Percentiles rank a stretch among this genome's conserved stretches.
phyloP scores from a whole-genome alignment of 1,140 invertebrate species.

The Tetramorium parvispinum region DNA sequence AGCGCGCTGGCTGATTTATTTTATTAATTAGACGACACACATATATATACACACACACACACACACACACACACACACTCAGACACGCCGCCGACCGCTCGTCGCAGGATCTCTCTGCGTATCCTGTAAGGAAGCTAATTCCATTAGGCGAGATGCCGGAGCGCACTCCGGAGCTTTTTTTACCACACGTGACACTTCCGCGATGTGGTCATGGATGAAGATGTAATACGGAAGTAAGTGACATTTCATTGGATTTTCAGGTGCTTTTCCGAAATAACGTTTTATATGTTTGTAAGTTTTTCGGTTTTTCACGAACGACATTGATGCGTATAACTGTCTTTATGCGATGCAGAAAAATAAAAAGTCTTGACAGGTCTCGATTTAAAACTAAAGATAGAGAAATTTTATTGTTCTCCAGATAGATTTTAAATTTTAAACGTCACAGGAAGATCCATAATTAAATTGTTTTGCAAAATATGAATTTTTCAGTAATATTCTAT shows the following conservation, averaged over 20 bases:
- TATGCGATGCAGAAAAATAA: neutral
- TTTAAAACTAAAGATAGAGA: slow-evolving; percentile 1
- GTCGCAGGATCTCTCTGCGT: slow-evolving; percentile 29
- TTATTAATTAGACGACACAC: slow-evolving; percentile 72
- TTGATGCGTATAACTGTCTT: slow-evolving; percentile 26
- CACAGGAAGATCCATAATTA: neutral
- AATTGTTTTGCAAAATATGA: neutral
- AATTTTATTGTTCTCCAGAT: neutral
- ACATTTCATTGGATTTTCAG: slow-evolving; percentile 36
- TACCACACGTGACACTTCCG: neutral
- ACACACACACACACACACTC: slow-evolving; percentile 1
- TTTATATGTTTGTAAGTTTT: neutral
- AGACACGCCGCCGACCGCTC: slow-evolving; percentile 25
- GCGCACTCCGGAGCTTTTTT: slow-evolving; percentile 4
- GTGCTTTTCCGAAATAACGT: neutral
- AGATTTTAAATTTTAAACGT: neutral
- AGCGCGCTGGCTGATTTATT: slow-evolving; percentile 70
- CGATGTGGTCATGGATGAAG: neutral
- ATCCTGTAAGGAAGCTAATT: slow-evolving; percentile 57
- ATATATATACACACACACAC: neutral
- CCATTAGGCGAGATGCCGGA: slow-evolving; percentile 56
- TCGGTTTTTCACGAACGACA: neutral
- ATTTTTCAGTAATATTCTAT: neutral
- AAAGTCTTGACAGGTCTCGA: neutral
- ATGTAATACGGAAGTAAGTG: slow-evolving; percentile 32